Evolutionary conservation across 1,140 invertebrate species (phyloP).

Genomic region (Zaprionus lachaisei): DNA sequence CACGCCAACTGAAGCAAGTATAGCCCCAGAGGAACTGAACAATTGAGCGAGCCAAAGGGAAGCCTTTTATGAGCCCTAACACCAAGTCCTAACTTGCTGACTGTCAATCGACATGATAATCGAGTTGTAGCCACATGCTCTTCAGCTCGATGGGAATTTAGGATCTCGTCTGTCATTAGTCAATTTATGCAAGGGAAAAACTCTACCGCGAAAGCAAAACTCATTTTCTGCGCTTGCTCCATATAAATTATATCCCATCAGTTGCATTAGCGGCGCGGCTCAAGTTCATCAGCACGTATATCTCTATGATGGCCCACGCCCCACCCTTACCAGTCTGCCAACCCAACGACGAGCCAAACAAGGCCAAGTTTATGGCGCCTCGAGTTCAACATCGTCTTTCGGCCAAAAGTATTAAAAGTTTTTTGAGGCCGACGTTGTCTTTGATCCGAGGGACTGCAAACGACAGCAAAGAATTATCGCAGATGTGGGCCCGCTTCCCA

Average conservation of each 20-base stretch:
- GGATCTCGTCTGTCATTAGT: slow-evolving; percentile 1
- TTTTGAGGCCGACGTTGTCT: slow-evolving; percentile 24
- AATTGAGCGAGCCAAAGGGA: slow-evolving; percentile 5
- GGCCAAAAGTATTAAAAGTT: slow-evolving; percentile 71
- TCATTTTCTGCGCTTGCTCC: slow-evolving; percentile 43
- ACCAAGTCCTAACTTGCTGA: slow-evolving; percentile 12
- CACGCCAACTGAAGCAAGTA: slow-evolving; percentile 17
- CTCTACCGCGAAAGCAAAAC: slow-evolving; percentile 17
- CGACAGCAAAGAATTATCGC: slow-evolving; percentile 27
- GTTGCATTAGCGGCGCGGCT: slow-evolving; percentile 35
- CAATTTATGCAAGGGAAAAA: slow-evolving; percentile 41
- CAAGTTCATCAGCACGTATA: slow-evolving; percentile 11
- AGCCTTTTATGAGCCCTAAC: slow-evolving; percentile 39
- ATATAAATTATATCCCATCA: slow-evolving; percentile 60
- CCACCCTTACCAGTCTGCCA: background rate
- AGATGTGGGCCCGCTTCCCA: slow-evolving; percentile 23
- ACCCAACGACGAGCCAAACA: slow-evolving; percentile 7
- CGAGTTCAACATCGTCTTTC: slow-evolving; percentile 23
- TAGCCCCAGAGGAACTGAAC: background rate
- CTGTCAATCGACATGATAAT: slow-evolving; percentile 24
- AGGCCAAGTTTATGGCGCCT: slow-evolving; percentile 53
- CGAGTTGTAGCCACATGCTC: slow-evolving; percentile 4
- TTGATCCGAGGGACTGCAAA: slow-evolving; percentile 54
- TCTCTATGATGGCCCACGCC: background rate
- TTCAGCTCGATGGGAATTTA: slow-evolving; percentile 1